phyloP scores from a whole-genome alignment of 2,113 vertebrate genomes.

The Pongo pygmaeus region DNA sequence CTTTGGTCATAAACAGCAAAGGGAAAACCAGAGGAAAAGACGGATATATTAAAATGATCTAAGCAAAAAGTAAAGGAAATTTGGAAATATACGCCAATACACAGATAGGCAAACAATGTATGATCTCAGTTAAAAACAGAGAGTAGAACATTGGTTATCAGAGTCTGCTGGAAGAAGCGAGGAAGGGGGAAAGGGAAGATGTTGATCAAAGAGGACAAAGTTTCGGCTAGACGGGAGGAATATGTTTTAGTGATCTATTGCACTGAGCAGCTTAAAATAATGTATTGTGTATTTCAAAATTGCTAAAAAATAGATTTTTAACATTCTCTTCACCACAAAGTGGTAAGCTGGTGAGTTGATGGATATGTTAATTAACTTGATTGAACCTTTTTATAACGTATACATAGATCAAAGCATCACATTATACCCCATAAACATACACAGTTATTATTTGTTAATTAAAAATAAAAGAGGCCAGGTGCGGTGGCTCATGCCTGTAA shows the following conservation, averaged over 20 bases:
- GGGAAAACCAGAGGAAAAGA: not conserved
- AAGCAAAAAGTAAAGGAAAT: not conserved
- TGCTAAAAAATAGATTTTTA: not conserved
- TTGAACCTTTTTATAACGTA: not conserved
- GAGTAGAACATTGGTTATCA: not conserved
- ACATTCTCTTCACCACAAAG: not conserved
- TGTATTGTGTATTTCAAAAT: not conserved
- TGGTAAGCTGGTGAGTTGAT: not conserved
- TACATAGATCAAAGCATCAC: not conserved
- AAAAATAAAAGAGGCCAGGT: not conserved
- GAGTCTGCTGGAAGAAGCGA: not conserved
- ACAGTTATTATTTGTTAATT: not conserved
- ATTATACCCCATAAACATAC: not conserved
- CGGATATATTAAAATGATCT: not conserved
- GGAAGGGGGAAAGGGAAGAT: not conserved
- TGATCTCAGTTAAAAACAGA: not conserved
- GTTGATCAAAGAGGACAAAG: not conserved
- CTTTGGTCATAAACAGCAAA: constrained; percentile 46
- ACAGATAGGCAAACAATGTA: not conserved
- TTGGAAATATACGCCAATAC: not conserved
- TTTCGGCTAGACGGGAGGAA: not conserved
- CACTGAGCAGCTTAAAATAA: not conserved
- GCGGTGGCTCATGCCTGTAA: no score
- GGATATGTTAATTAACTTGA: not conserved
- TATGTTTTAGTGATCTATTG: not conserved